Conservation (phyloP, 2,888 invertebrate species). For the Agapostemon virescens region DNA sequence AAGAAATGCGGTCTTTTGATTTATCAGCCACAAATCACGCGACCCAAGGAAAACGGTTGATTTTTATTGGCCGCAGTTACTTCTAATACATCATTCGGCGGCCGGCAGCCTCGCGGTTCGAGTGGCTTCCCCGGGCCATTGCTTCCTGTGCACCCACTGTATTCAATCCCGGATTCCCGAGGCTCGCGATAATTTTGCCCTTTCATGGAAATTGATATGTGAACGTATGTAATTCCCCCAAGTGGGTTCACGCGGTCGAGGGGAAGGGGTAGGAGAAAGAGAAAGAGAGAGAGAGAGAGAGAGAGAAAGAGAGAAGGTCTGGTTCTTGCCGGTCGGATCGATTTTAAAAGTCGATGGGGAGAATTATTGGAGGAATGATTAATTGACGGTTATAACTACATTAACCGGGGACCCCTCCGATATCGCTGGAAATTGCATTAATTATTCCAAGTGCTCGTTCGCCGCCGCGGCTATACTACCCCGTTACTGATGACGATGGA, state of each 20-base stretch:
- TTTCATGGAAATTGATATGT: slow-evolving; percentile 52
- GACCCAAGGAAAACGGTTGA: slow-evolving; percentile 68
- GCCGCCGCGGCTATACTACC: slow-evolving; percentile 48
- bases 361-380: slow-evolving; percentile 60
- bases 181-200: slow-evolving; percentile 56
- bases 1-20: slow-evolving; percentile 69
- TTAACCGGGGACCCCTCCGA: slow-evolving; percentile 53
- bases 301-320: slow-evolving; percentile 34
- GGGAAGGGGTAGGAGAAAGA: not conserved
- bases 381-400: slow-evolving; percentile 66
- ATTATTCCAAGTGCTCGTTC: slow-evolving; percentile 66
- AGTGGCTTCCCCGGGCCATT: slow-evolving; percentile 56
- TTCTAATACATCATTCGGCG: slow-evolving; percentile 69
- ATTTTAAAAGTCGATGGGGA: slow-evolving; percentile 59
- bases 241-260: slow-evolving; percentile 25
- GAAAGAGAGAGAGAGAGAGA: not conserved
- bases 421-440: slow-evolving; percentile 65
- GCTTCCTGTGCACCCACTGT: slow-evolving; percentile 52
- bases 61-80: slow-evolving; percentile 73
- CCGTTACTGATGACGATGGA: slow-evolving; percentile 55
- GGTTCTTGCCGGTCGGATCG: slow-evolving; percentile 31
- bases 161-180: slow-evolving; percentile 60
- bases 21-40: slow-evolving; percentile 71
- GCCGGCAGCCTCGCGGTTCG: slow-evolving; percentile 46
- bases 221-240: slow-evolving; percentile 50